phyloP scores from a whole-genome alignment of 1,140 invertebrate species.

The Lysiphlebus fabarum region DNA sequence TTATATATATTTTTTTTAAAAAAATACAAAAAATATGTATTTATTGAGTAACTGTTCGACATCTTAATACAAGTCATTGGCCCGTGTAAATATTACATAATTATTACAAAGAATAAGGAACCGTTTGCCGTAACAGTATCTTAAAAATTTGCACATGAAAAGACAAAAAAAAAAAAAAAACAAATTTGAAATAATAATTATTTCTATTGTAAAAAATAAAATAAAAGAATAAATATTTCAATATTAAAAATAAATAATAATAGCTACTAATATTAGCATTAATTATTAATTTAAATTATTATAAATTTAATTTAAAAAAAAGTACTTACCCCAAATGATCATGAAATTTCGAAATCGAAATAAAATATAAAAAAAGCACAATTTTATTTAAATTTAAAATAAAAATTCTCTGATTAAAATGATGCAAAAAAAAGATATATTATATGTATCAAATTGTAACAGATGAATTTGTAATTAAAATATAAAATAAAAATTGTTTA shows the following conservation, averaged over 20 bases:
- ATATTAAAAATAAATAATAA: too few relatives aligned
- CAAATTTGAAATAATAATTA: too few relatives aligned
- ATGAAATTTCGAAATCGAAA: too few relatives aligned
- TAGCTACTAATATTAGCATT: too few relatives aligned
- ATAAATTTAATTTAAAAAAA: too few relatives aligned
- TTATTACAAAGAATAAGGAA: constrained; percentile 8
- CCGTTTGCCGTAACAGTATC: constrained; percentile 20
- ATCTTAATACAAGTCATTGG: constrained; percentile 8
- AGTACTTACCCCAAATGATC: too few relatives aligned
- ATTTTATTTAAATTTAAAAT: too few relatives aligned
- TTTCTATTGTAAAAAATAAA: constrained; percentile 4
- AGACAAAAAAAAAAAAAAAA: constrained; percentile 31
- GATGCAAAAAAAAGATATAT: too few relatives aligned
- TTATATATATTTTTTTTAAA: not conserved
- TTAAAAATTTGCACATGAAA: constrained; percentile 41
- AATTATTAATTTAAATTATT: not conserved
- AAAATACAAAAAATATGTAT: not conserved
- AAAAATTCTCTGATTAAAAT: too few relatives aligned
- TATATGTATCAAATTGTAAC: too few relatives aligned
- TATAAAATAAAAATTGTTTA: constrained; percentile 4
- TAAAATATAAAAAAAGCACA: too few relatives aligned
- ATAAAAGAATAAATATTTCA: not conserved
- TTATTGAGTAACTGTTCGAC: constrained; percentile 1
- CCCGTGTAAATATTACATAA: constrained; percentile 25
- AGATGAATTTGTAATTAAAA: too few relatives aligned